phyloP scores from a whole-genome alignment of 2,797 vertebrate genomes.

The Rhynchonycteris naso region DNA sequence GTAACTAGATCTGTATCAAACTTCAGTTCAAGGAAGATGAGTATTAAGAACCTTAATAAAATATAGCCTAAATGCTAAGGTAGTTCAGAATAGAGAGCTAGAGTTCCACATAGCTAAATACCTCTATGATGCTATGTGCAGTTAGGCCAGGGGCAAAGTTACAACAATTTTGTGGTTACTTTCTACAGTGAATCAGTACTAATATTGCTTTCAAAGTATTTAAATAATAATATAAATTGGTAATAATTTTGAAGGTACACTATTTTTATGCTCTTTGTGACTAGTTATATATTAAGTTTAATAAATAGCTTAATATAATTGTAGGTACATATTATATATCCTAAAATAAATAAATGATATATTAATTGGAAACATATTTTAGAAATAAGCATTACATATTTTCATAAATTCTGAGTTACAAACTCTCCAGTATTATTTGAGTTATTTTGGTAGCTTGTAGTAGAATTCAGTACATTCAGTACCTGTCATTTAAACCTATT shows the following conservation, averaged over 20 bases:
- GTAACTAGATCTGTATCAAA: background rate
- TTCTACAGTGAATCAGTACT: background rate
- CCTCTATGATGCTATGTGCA: accelerated
- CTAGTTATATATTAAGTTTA: background rate
- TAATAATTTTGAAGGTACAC: background rate
- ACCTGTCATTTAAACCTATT: background rate
- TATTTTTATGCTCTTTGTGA: background rate
- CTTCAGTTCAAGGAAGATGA: background rate
- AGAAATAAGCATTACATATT: background rate
- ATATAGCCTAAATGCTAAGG: background rate
- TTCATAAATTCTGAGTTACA: background rate
- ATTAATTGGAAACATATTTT: background rate
- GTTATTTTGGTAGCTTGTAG: background rate
- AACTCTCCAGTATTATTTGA: background rate
- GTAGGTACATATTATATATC: background rate
- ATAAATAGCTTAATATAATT: background rate
- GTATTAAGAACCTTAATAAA: background rate
- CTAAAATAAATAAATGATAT: background rate
- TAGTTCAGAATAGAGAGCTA: background rate
- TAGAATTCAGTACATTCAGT: background rate
- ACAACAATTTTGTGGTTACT: background rate
- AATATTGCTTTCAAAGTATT: background rate
- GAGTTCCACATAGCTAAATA: background rate
- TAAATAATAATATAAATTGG: background rate
- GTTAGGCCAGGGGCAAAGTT: background rate